Evolutionary conservation across 2,797 vertebrate genomes (phyloP).

Genomic region (Toxotes lorentzi): DNA sequence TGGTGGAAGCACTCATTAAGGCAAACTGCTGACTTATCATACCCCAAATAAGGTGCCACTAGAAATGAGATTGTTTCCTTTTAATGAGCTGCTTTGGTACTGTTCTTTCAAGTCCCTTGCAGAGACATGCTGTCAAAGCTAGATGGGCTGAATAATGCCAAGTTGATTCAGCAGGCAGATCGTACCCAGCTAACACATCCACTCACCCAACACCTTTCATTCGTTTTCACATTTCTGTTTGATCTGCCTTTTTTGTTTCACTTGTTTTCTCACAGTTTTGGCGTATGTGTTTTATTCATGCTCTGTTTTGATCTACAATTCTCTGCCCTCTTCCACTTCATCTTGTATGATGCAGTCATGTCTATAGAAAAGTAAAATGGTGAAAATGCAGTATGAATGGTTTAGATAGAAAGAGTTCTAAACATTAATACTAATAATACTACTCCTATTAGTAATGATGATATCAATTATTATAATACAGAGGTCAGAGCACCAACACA

Average conservation of each 20-base stretch:
- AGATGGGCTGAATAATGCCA: constrained; percentile 25
- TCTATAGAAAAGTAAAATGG: constrained; percentile 17
- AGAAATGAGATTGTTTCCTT: constrained; percentile 54
- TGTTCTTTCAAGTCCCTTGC: not conserved
- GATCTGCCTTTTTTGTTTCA: constrained; percentile 35
- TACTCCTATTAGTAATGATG: not conserved
- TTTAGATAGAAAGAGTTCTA: not conserved
- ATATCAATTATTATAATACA: not conserved
- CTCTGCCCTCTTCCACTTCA: constrained; percentile 18
- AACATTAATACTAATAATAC: not conserved
- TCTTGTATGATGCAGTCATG: constrained; percentile 11
- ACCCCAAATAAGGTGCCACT: constrained; percentile 47
- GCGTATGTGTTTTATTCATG: constrained; percentile 52
- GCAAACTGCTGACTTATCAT: constrained; percentile 43
- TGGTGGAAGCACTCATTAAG: constrained; percentile 39
- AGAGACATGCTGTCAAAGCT: constrained; percentile 35
- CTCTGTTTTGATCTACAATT: constrained; percentile 51
- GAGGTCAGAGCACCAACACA: not conserved
- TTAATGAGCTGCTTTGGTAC: constrained; percentile 55
- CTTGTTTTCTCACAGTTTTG: constrained; percentile 39
- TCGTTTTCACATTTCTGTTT: constrained; percentile 34
- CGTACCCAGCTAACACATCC: constrained; percentile 10
- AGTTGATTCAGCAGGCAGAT: constrained; percentile 32
- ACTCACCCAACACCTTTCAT: constrained; percentile 33
- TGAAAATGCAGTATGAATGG: constrained; percentile 1